Base-by-base conservation (phyloP, 2,797 vertebrate genomes). In the Malurus leucopterus region DNA sequence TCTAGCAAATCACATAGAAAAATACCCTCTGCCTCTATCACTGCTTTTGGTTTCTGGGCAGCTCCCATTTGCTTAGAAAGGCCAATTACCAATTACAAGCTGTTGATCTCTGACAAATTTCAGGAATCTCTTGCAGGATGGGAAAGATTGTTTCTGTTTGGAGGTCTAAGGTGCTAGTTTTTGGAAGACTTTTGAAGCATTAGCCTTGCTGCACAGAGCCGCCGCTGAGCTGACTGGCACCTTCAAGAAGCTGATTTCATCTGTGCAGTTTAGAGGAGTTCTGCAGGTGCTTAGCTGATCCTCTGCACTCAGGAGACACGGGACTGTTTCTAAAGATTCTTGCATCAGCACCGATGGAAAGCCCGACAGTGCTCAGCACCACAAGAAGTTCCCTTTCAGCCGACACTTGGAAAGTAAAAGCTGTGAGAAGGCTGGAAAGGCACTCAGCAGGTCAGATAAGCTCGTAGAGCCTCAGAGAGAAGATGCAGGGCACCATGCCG, bases 401-500 rank as follows among this genome's bases (percentile, higher is more conserved):
- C 17, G 17, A n/a, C 27, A 84, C 38, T 26, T 49, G 34, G 74
- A 41, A 78, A 50, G 4, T 15, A 29, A 34, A 36, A 89, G 74
- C 55, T 2, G 2, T 4, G 17, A 84, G 80, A 38, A 86, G 69
- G 65, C 65, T 0, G 12, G 57, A 11, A 18, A 74, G 62, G 74
- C 84, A 70, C 17, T 1, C 76, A 85, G 78, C 87, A 21, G 62
- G 83, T 30, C 73, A 87, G 76, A 74, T 68, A 57, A 87, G 65
- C 41, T 59, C 71, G 74, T 59, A 44, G 11, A 65, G 82, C 69
- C 46, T 14, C 12, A 23, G 2, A 80, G 80, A 64, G 86, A 65
- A 86, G 88, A 73, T 53, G 68, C 68, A 61, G 81, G 53, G 90
- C 92, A 86, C 81, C 90, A 86, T 93, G 63, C 40, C 70, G 10